Evolutionary conservation across 2,888 invertebrate genomes (phyloP), one percentile per base, ranked within the genome.

Genomic region (Eupithecia dodoneata): DNA sequence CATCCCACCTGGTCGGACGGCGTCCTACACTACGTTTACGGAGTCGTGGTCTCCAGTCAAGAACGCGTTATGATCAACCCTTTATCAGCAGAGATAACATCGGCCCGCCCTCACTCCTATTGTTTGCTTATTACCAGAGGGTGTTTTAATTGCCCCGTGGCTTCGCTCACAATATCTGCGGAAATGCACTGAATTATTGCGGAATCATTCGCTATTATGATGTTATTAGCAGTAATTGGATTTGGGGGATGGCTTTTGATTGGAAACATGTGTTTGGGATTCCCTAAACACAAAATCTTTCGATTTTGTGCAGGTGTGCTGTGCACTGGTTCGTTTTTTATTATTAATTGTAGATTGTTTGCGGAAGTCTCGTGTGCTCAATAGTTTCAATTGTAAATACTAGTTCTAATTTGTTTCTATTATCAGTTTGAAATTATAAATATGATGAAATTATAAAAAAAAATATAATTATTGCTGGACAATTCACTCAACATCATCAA

Each of bases 71-170:
- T n/a, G n/a, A 76, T 74, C 76, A 72, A 76, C 78, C 78, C 70
- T 59, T 7, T 7, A 66, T 66, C 66, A 74, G 73, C 76, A 76
- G 47, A 41, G 59, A 75, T 75, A 72, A 59, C 66, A 74, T 47
- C 74, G 72, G 74, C 70, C 74, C 79, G 76, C 78, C 74, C 73
- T 55, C 71, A 4, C 6, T 12, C 47, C 45, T 70, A 75, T 79
- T 79, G 79, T 79, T 79, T 79, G 74, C 78, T 78, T 76, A 78
- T 74, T 76, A 74, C 71, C 45, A 69, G 65, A 70, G 78, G 76
- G 76, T 59, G 59, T 49, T 44, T 70, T 76, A 76, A 79, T 79
- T 72, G 75, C 76, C 74, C 72, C 72, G 67, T 75, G 71, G 73
- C 65, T 15, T 67, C 73, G 75, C 67, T 67, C 47, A 63, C 59